Evolutionary conservation across 2,797 vertebrate genomes (phyloP), one percentile per base, ranked within the genome.

Genomic region (Amniataba percoides): DNA sequence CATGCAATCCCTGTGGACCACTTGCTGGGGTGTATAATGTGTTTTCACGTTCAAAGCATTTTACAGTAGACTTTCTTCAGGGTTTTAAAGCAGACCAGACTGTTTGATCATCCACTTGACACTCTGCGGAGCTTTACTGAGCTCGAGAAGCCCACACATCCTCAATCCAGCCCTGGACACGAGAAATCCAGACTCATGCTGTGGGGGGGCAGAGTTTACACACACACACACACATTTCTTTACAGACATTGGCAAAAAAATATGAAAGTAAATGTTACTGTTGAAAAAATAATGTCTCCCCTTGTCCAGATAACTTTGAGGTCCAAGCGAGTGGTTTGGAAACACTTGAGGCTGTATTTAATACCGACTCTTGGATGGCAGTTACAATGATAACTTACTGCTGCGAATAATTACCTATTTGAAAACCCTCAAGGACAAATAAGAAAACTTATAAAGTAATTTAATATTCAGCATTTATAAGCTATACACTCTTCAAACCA

Each of bases 31-130:
- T 88, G 83, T 87, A 72, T 86, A 74, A 72, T 77, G 88, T 82
- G 66, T 87, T 85, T 89, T 82, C 85, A 89, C 83, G 86, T 94
- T 93, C 88, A 92, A 92, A 91, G 82, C 74, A 14, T 86, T 87
- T 78, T 83, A 80, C 76, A 83, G 77, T 57, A 52, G 73, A 81
- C 70, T 76, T 81, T 89, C 74, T 74, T 70, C 3, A 70, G 71
- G 72, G 72, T 82, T 92, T 92, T 83, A 71, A 76, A 80, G 77
- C 73, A 43, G 39, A 73, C 13, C 64, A 46, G 40, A 80, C 56
- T 71, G 69, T 90, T 92, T 90, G 84, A 91, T 92, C 79, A 87
- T 87, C 39, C 66, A 77, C 84, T 89, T 77, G 83, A 82, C 82
- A 72, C 56, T 81, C 46, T 18, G 64, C 53, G 52, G 66, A 76